Conservation (phyloP, 2,113 vertebrate species). For the Lutjanus erythropterus region DNA sequence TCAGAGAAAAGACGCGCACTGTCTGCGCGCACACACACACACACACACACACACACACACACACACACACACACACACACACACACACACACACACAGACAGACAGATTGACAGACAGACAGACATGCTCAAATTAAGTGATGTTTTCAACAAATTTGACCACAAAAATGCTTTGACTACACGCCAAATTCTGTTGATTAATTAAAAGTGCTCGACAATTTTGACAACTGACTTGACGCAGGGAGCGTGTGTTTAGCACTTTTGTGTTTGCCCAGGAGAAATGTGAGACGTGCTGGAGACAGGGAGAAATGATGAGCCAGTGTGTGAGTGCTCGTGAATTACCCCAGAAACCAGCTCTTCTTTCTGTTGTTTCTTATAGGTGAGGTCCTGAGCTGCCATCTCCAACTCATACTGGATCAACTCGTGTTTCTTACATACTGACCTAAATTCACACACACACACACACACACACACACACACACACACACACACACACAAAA, state of each 20-base stretch:
- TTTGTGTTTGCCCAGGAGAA: neutral
- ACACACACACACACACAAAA: too few species aligned
- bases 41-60: slow-evolving; percentile 33
- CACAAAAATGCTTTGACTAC: neutral
- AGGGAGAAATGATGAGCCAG: neutral
- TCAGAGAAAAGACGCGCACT: slow-evolving; percentile 92
- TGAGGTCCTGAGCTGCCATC: slow-evolving; percentile 89
- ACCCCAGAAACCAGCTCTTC: slow-evolving; percentile 94
- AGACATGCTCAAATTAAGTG: neutral
- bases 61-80: slow-evolving; percentile 53
- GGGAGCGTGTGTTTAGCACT: neutral
- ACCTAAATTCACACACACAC: slow-evolving; percentile 80
- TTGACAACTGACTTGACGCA: neutral
- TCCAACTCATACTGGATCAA: slow-evolving; percentile 94
- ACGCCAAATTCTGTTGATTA: neutral
- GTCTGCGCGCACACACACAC: slow-evolving; percentile 82
- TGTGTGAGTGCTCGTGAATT: slow-evolving; percentile 42
- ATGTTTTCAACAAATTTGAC: neutral
- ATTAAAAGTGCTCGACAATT: neutral
- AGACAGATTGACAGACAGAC: too few species aligned
- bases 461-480: neutral
- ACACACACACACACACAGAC: slow-evolving; percentile 38
- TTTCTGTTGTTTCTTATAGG: slow-evolving; percentile 92
- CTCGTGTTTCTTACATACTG: slow-evolving; percentile 95
- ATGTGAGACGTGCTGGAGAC: neutral